Evolutionary conservation across 2,888 invertebrate species (phyloP).

Genomic region (Tenodera sinensis): DNA sequence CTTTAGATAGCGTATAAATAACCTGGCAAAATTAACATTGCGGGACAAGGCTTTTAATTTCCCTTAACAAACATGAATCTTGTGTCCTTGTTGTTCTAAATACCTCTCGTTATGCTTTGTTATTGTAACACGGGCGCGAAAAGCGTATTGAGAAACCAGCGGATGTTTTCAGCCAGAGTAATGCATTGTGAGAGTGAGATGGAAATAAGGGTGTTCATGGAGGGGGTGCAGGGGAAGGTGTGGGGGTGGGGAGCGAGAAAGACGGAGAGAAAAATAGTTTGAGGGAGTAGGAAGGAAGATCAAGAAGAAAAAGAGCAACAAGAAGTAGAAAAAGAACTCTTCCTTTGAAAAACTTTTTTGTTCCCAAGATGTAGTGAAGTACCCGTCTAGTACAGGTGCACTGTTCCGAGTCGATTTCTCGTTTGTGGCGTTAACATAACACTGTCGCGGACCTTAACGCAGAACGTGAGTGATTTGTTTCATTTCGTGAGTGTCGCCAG

Average conservation of each 20-base stretch:
- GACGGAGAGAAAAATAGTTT: background rate
- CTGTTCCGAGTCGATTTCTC: background rate
- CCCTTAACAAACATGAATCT: background rate
- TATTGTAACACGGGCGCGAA: background rate
- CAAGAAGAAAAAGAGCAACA: background rate
- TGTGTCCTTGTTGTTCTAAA: background rate
- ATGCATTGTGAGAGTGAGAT: background rate
- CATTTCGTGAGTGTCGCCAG: background rate
- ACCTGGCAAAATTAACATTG: no score
- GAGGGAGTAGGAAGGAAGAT: background rate
- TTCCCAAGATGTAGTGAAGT: slow-evolving; percentile 12
- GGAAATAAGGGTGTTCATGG: background rate
- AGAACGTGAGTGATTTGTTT: background rate
- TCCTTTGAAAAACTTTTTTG: slow-evolving; percentile 6
- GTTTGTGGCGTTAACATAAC: background rate
- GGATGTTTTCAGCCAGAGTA: slow-evolving; percentile 12
- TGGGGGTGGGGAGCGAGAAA: background rate
- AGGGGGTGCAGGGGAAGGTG: slow-evolving; percentile 15
- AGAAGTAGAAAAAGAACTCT: background rate
- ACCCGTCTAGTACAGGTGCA: background rate
- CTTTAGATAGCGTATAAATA: no score
- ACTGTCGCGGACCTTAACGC: background rate
- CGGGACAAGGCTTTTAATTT: no score
- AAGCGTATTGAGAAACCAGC: background rate
- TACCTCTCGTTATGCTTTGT: background rate